Evolutionary conservation across 2,797 vertebrate species (phyloP).

Genomic region (Erithacus rubecula): DNA sequence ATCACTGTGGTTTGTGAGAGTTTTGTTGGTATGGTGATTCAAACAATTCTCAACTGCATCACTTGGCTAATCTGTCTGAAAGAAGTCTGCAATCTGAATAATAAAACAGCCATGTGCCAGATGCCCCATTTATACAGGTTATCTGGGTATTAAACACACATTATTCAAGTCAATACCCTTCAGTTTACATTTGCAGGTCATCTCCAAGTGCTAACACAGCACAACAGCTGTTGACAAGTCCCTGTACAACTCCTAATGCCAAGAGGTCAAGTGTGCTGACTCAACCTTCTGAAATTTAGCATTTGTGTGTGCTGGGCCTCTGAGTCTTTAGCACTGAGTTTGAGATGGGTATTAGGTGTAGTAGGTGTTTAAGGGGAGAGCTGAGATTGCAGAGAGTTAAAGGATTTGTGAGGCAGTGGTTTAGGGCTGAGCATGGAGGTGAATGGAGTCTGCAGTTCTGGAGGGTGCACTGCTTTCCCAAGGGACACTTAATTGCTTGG

Average conservation of each 20-base stretch:
- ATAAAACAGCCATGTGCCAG: not conserved
- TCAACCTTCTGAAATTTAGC: conserved; percentile 17
- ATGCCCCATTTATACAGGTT: not conserved
- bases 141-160: not conserved
- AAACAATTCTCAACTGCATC: not conserved
- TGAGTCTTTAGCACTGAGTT: not conserved
- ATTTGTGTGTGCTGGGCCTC: not conserved
- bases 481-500: not conserved
- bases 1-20: not conserved
- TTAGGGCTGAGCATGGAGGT: not conserved
- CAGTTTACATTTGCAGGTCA: not conserved
- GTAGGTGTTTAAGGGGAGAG: not conserved
- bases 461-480: not conserved
- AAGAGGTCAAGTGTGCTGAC: conserved; percentile 38
- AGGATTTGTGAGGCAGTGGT: not conserved
- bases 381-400: not conserved
- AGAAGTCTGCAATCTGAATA: not conserved
- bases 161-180: conserved; percentile 27
- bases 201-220: conserved; percentile 19
- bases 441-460: not conserved
- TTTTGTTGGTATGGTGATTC: not conserved
- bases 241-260: not conserved
- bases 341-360: not conserved
- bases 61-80: not conserved
- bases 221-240: conserved; percentile 53